Evolutionary conservation across 1,140 invertebrate genomes (phyloP), one percentile per base, ranked within the genome.

Genomic region (Hypsibius dujardini): DNA sequence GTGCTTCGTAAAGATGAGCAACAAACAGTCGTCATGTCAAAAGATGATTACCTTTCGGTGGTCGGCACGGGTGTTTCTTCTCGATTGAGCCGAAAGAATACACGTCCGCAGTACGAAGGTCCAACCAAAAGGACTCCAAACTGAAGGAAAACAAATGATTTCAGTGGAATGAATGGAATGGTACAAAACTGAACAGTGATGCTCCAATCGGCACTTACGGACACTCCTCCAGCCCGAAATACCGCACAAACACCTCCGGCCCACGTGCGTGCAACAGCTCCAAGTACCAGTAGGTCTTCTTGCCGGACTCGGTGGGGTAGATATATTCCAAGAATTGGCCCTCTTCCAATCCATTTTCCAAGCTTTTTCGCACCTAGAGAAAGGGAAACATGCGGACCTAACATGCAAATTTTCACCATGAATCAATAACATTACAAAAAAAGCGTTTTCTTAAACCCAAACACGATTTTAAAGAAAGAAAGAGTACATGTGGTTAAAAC

Each of bases 161-260:
- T 45, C 12, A 67, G 42, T 12, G n/a, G 7, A 56, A 56, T 12
- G 7, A 56, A 56, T 12, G 50, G 7, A 56, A 56, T 56, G n/a
- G n/a, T 12, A n/a, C 50, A 56, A 56, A n/a, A n/a, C n/a, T 12
- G 7, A n/a, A n/a, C 7, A 56, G 50, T n/a, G 50, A 7, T 7
- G n/a, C 50, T 56, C 50, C 50, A n/a, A 12, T 56, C 50, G 7
- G 50, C n/a, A 42, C 62, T 67, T 67, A 67, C 62, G 62, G 62
- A 7, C 45, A 3, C 12, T 67, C 42, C 45, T 67, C 62, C 62
- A 67, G 42, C 3, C 62, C 62, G 12, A 67, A 7, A 42, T 67
- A 67, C 7, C 62, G 62, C 7, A 67, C 62, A 12, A 67, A 67
- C 12, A 67, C 42, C 3, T 67, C 12, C 12, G 62, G 42, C 3